Conservation (phyloP, 2,888 invertebrate species). For the Lycia hirtaria region DNA sequence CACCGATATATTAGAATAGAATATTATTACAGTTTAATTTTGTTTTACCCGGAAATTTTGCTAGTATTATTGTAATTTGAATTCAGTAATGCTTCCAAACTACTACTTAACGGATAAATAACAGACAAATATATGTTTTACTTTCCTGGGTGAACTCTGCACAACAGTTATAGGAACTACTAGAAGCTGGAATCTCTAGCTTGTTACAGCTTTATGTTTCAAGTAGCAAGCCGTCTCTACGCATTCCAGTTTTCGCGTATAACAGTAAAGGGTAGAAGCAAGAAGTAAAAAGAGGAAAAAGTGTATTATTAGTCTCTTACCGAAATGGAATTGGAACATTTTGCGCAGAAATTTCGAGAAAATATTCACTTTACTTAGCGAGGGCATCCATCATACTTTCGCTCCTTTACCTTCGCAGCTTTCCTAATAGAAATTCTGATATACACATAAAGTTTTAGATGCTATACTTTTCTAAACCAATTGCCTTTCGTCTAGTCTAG, state of each 20-base stretch:
- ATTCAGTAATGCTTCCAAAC: no score
- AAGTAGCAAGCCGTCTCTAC: constrained; percentile 54
- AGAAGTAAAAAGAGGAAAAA: constrained; percentile 85
- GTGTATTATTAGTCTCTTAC: constrained; percentile 85
- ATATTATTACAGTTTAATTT: no score
- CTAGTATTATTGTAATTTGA: no score
- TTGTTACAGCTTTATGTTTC: neutral
- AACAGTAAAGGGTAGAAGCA: constrained; percentile 84
- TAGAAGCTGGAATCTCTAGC: no score
- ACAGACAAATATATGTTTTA: no score
- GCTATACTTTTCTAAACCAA: constrained; percentile 20
- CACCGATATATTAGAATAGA: no score
- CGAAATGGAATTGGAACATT: constrained; percentile 86
- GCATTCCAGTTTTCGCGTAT: constrained; percentile 67
- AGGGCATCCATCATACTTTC: constrained; percentile 79
- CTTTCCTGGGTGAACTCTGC: no score
- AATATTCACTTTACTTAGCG: constrained; percentile 82
- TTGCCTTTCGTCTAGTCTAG: constrained; percentile 1
- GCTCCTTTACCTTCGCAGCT: constrained; percentile 68
- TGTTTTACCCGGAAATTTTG: no score
- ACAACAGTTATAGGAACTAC: no score
- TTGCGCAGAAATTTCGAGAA: constrained; percentile 80
- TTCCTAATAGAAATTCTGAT: constrained; percentile 73
- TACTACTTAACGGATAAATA: no score
- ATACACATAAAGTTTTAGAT: constrained; percentile 53